Conservation (phyloP, 2,113 vertebrate species). For the Anarrhichthys ocellatus region DNA sequence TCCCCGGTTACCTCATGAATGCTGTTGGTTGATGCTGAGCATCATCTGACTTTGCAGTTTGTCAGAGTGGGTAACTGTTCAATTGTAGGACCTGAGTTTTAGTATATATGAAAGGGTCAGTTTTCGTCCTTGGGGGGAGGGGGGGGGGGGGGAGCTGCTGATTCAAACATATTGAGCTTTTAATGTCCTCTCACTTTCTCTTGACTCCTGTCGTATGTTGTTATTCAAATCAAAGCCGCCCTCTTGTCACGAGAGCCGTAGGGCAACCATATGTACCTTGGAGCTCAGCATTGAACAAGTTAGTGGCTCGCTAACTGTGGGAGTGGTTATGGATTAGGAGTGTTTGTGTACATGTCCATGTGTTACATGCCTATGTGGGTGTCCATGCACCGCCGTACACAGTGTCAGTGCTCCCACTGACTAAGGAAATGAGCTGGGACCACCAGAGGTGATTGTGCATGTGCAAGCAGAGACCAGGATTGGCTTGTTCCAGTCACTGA, state of each 20-base stretch:
- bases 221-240: slow-evolving; percentile 61
- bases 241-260: slow-evolving; percentile 30
- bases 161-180: slow-evolving; percentile 70
- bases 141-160: slow-evolving; percentile 52
- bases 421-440: slow-evolving; percentile 83
- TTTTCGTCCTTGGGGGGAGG: slow-evolving; percentile 54
- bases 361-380: slow-evolving; percentile 74
- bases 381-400: slow-evolving; percentile 63
- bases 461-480: slow-evolving; percentile 58
- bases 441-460: slow-evolving; percentile 81
- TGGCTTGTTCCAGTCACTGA: slow-evolving; percentile 72
- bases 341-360: slow-evolving; percentile 67
- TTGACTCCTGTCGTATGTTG: slow-evolving; percentile 56
- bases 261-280: slow-evolving; percentile 36
- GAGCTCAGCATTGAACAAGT: slow-evolving; percentile 38
- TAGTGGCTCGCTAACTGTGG: slow-evolving; percentile 35
- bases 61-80: slow-evolving; percentile 53
- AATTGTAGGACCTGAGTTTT: slow-evolving; percentile 44
- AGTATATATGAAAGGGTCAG: slow-evolving; percentile 62
- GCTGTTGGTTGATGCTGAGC: slow-evolving; percentile 51
- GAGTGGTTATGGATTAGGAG: slow-evolving; percentile 56
- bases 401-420: slow-evolving; percentile 75
- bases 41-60: slow-evolving; percentile 69
- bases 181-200: slow-evolving; percentile 59
- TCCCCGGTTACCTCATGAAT: slow-evolving; percentile 49